A percentile compares a stretch with the other conserved stretches of the same genome.
Conservation (phyloP, 2,888 invertebrate species). For the Phalera bucephala region DNA sequence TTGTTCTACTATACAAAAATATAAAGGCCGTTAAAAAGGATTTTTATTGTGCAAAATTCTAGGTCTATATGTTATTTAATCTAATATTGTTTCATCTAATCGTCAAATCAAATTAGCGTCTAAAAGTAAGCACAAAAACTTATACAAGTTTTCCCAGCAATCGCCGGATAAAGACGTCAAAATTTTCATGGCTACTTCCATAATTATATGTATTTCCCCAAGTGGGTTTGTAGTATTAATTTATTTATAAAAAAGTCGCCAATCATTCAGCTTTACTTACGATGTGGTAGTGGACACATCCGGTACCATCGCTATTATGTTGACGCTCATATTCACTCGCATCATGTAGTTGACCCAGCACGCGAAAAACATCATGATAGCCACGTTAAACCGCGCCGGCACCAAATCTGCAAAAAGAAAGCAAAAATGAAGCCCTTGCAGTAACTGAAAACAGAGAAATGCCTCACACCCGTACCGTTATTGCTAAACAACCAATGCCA, state of each 20-base stretch:
- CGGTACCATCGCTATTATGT: conserved; percentile 88
- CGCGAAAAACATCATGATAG: conserved; percentile 88
- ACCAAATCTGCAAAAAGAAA: conserved; percentile 56
- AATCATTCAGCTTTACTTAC: conserved; percentile 47
- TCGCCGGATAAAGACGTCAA: no score
- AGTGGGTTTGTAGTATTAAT: background rate
- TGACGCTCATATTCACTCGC: conserved; percentile 90
- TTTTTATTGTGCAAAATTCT: no score
- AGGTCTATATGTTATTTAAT: no score
- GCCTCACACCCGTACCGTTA: conserved; percentile 6
- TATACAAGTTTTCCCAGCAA: no score
- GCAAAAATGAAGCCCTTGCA: background rate
- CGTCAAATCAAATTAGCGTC: no score
- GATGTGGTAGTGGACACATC: conserved; percentile 53
- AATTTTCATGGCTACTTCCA: no score
- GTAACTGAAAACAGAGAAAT: background rate
- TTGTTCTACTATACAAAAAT: no score
- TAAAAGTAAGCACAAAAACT: no score
- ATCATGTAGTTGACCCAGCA: conserved; percentile 90
- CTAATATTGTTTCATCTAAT: no score
- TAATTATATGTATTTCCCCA: background rate
- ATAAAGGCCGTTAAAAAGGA: no score
- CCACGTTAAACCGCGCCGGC: conserved; percentile 75
- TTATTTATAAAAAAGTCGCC: background rate
- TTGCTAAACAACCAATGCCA: conserved; percentile 7